phyloP scores from a whole-genome alignment of 2,113 vertebrate species.

The Tringa solitaria region DNA sequence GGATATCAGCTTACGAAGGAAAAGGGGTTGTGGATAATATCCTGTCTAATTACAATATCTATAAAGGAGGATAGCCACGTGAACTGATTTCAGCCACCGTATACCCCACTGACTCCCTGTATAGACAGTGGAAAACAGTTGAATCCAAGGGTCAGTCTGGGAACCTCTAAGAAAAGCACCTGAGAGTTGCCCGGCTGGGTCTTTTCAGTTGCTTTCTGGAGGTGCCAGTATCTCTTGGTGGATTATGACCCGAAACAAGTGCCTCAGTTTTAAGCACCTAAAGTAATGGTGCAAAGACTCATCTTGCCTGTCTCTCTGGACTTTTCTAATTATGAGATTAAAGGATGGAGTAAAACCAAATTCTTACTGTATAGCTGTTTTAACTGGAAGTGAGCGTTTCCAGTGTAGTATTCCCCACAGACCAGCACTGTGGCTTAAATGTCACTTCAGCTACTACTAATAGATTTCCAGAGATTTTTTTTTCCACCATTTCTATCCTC shows the following conservation, averaged over 20 bases:
- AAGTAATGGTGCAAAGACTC: not conserved
- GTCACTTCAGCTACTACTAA: not conserved
- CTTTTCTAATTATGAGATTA: not conserved
- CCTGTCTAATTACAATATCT: conserved; percentile 50
- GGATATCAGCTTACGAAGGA: conserved; percentile 16
- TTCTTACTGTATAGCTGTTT: not conserved
- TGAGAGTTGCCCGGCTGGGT: not conserved
- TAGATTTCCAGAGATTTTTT: not conserved
- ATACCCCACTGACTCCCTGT: not conserved
- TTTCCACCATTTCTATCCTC: not conserved
- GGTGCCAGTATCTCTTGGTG: not conserved
- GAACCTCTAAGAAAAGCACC: not conserved
- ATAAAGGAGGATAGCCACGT: not conserved
- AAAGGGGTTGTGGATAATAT: conserved; percentile 53
- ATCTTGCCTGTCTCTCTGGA: not conserved
- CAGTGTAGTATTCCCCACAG: not conserved
- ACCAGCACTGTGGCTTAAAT: not conserved
- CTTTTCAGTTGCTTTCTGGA: not conserved
- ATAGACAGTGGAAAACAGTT: not conserved
- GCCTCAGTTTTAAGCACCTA: not conserved
- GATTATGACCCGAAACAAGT: not conserved
- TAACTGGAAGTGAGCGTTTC: not conserved
- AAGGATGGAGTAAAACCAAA: not conserved
- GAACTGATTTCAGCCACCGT: not conserved
- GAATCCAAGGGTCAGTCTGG: not conserved